phyloP scores from a whole-genome alignment of 2,888 invertebrate genomes.

The Serrognathus titanus region DNA sequence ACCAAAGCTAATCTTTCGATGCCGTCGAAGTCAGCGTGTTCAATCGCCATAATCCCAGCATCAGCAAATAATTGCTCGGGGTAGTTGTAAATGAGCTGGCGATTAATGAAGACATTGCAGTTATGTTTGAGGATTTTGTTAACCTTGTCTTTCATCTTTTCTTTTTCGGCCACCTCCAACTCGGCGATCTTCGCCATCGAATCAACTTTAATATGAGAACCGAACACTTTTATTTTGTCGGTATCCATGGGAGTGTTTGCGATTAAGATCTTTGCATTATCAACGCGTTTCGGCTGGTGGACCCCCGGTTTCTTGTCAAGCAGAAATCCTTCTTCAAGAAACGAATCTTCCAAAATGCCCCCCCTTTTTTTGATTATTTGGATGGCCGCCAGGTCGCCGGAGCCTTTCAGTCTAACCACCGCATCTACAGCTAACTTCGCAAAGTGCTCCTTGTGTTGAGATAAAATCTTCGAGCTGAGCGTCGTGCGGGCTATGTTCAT shows the following conservation, averaged over 20 bases:
- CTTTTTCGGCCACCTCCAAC: slow-evolving; percentile 95
- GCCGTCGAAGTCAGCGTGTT: slow-evolving; percentile 99
- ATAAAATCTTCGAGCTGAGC: slow-evolving; percentile 94
- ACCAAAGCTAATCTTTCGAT: slow-evolving; percentile 96
- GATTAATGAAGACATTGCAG: slow-evolving; percentile 97
- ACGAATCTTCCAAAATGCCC: slow-evolving; percentile 89
- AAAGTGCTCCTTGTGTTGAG: slow-evolving; percentile 96
- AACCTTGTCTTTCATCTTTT: slow-evolving; percentile 99
- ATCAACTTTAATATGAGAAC: slow-evolving; percentile 89
- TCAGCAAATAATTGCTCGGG: slow-evolving; percentile 99
- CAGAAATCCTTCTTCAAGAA: slow-evolving; percentile 91
- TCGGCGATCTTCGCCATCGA: slow-evolving; percentile 96
- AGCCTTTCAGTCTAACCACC: slow-evolving; percentile 89
- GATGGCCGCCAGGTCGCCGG: slow-evolving; percentile 92
- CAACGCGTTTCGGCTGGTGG: slow-evolving; percentile 93
- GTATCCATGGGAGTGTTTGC: slow-evolving; percentile 99
- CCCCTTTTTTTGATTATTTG: slow-evolving; percentile 98
- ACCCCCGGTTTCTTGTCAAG: slow-evolving; percentile 96
- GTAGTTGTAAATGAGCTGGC: slow-evolving; percentile 99
- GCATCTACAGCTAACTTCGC: slow-evolving; percentile 94
- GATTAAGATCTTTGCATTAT: slow-evolving; percentile 94
- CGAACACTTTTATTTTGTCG: slow-evolving; percentile 98
- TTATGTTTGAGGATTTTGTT: slow-evolving; percentile 92
- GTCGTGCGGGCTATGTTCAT: slow-evolving; percentile 97
- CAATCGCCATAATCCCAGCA: slow-evolving; percentile 97